phyloP scores from a whole-genome alignment of 2,888 invertebrate genomes.

The Sipha maydis region DNA sequence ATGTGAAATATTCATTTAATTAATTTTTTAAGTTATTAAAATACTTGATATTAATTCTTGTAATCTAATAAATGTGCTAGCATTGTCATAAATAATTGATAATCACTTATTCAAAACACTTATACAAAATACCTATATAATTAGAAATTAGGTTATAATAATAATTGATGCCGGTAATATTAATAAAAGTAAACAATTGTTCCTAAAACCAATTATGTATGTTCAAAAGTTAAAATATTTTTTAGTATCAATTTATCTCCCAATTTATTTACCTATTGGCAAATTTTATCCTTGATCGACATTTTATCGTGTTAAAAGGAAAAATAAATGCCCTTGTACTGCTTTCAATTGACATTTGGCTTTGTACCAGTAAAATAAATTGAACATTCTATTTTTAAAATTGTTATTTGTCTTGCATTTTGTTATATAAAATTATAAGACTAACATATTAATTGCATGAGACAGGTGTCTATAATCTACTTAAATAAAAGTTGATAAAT shows the following conservation, averaged over 20 bases:
- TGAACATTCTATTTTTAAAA: conserved; percentile 52
- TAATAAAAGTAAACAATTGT: too few species aligned
- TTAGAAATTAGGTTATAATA: not conserved
- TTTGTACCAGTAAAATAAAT: conserved; percentile 29
- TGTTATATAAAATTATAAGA: conserved; percentile 2
- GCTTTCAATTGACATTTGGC: conserved; percentile 33
- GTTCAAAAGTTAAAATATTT: not conserved
- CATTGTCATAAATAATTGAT: not conserved
- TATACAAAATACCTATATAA: conserved; percentile 8
- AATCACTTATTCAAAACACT: not conserved
- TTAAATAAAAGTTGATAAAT: not conserved
- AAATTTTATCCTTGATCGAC: not conserved
- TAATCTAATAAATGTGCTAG: conserved; percentile 36
- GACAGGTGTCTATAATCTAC: not conserved
- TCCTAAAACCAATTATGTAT: not conserved
- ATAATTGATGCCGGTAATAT: too few species aligned
- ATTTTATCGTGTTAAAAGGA: not conserved
- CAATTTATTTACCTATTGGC: not conserved
- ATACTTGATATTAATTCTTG: not conserved
- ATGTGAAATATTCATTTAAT: not conserved
- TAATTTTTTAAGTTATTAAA: not conserved
- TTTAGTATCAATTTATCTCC: too few species aligned
- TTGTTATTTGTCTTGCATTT: conserved; percentile 11
- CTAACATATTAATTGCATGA: not conserved
- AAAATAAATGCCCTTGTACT: conserved; percentile 54